phyloP scores from a whole-genome alignment of 2,113 vertebrate species.

The Halichoeres trimaculatus region DNA sequence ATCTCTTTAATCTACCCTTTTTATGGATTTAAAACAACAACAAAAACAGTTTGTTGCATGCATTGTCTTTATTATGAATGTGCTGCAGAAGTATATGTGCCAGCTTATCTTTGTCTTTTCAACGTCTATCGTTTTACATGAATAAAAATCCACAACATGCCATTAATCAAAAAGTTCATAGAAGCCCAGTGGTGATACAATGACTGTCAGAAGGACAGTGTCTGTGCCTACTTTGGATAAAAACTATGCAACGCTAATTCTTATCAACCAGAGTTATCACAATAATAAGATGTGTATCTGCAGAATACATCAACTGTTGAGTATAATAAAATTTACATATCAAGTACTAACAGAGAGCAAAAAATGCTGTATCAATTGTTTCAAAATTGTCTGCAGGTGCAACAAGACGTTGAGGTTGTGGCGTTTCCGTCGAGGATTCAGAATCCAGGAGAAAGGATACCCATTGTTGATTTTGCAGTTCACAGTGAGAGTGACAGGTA shows the following conservation, averaged over 20 bases:
- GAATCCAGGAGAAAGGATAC: slow-evolving; percentile 32
- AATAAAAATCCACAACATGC: slow-evolving; percentile 70
- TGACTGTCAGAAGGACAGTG: slow-evolving; percentile 37
- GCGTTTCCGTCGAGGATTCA: slow-evolving; percentile 40
- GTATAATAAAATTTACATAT: slow-evolving; percentile 63
- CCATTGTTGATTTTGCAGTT: slow-evolving; percentile 36
- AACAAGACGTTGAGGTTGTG: neutral
- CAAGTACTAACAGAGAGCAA: slow-evolving; percentile 31
- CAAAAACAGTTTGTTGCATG: slow-evolving; percentile 55
- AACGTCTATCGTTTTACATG: slow-evolving; percentile 54
- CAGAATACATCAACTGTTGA: slow-evolving; percentile 64
- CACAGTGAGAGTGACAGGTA: slow-evolving; percentile 69
- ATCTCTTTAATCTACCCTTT: no score
- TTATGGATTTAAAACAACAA: slow-evolving; percentile 48
- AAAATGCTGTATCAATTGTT: slow-evolving; percentile 13
- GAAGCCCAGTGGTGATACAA: slow-evolving; percentile 55
- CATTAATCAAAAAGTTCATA: slow-evolving; percentile 69
- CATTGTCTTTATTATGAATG: slow-evolving; percentile 80
- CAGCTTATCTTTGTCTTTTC: slow-evolving; percentile 39
- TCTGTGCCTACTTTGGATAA: slow-evolving; percentile 44
- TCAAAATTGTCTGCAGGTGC: slow-evolving; percentile 27
- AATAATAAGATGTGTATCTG: slow-evolving; percentile 66
- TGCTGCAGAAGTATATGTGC: slow-evolving; percentile 62
- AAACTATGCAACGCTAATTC: slow-evolving; percentile 57
- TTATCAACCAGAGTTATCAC: slow-evolving; percentile 60